These are phyloP conservation scores for Osmoderma eremita DNA, from an alignment of 2,888 invertebrate species.

Conservation along the genomic window DNA sequence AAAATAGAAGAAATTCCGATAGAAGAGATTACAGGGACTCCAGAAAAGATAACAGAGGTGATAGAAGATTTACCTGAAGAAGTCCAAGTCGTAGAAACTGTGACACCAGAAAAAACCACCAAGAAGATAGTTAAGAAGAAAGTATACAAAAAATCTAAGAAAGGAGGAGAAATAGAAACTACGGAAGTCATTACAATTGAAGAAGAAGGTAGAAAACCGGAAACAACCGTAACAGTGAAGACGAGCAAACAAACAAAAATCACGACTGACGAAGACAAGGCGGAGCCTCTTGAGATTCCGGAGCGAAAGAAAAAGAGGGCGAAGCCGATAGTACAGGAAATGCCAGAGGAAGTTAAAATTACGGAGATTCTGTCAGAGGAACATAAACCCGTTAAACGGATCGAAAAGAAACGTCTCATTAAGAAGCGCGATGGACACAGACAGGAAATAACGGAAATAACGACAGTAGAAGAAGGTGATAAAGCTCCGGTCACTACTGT, in stretches of 20 bases:
- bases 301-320: conserved; percentile 44
- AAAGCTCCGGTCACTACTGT: conserved; percentile 57
- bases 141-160: conserved; percentile 45
- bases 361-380: conserved; percentile 52
- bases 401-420: conserved; percentile 52
- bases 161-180: conserved; percentile 54
- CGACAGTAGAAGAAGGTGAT: conserved; percentile 61
- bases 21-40: conserved; percentile 33
- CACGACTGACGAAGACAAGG: conserved; percentile 48
- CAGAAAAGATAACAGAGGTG: conserved; percentile 50
- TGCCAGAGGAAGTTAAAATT: conserved; percentile 54
- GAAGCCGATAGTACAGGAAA: conserved; percentile 48
- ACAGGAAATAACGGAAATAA: conserved; percentile 50
- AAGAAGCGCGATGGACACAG: conserved; percentile 53
- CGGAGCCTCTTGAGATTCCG: conserved; percentile 46
- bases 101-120: conserved; percentile 51
- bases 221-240: conserved; percentile 48
- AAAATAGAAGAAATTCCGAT: conserved; percentile 45
- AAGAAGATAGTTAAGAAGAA: conserved; percentile 51
- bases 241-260: conserved; percentile 45
- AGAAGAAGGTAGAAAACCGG: conserved; percentile 44
- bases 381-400: conserved; percentile 51
- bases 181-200: conserved; percentile 52
- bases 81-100: conserved; percentile 46
- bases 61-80: conserved; percentile 40